Evolutionary conservation across 2,797 vertebrate genomes (phyloP).

Genomic region (Hirundo rustica): DNA sequence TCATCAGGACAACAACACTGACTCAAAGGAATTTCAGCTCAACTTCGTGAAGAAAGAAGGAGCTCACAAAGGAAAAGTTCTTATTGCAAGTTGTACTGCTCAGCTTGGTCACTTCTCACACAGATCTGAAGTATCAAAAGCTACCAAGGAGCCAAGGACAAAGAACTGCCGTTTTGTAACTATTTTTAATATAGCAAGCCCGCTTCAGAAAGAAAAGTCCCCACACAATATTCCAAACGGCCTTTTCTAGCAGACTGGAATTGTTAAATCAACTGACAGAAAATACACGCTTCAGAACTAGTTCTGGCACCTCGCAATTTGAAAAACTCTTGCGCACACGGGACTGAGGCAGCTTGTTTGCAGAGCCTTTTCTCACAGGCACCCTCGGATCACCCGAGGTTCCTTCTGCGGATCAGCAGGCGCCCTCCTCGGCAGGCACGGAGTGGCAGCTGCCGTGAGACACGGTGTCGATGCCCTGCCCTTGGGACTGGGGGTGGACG

Average conservation of each 20-base stretch:
- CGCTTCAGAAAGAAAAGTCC: slow-evolving; percentile 21
- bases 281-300: background rate
- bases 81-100: slow-evolving; percentile 43
- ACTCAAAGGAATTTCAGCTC: background rate
- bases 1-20: background rate
- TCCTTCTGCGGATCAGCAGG: background rate
- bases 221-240: background rate
- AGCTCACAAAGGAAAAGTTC: slow-evolving; percentile 17
- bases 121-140: background rate
- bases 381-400: background rate
- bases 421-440: slow-evolving; percentile 59
- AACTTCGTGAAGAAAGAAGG: background rate
- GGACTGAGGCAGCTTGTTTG: slow-evolving; percentile 5
- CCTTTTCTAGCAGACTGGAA: background rate
- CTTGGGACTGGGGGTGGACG: slow-evolving; percentile 77
- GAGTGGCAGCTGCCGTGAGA: slow-evolving; percentile 77
- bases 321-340: slow-evolving; percentile 20
- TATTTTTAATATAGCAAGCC: background rate
- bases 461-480: slow-evolving; percentile 74
- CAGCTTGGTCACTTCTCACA: background rate
- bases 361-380: background rate
- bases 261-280: background rate
- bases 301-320: slow-evolving; percentile 48
- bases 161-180: background rate
- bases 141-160: background rate